phyloP scores from a whole-genome alignment of 2,113 vertebrate genomes.

The Bujurquina vittata region DNA sequence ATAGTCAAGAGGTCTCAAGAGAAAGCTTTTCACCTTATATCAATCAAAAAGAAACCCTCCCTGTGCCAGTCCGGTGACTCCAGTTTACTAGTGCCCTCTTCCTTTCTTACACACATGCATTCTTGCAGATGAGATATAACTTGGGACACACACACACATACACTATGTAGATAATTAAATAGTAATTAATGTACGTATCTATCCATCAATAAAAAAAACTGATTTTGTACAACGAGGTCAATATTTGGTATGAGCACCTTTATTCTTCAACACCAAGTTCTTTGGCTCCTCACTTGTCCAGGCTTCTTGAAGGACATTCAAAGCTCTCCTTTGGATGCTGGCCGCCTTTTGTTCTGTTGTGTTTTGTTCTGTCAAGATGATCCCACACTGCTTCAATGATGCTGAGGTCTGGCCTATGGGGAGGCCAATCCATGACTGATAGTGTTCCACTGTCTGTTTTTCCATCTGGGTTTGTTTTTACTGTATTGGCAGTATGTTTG shows the following conservation, averaged over 20 bases:
- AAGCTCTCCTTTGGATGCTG: not conserved
- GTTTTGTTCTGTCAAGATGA: not conserved
- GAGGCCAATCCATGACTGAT: no score
- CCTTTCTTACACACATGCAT: constrained; percentile 9
- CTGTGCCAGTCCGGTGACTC: constrained; percentile 5
- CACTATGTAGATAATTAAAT: not conserved
- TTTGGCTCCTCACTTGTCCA: not conserved
- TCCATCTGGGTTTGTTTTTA: no score
- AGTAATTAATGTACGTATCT: not conserved
- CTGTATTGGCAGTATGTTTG: no score
- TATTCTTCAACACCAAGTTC: not conserved
- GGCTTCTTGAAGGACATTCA: not conserved
- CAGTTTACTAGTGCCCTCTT: constrained; percentile 5
- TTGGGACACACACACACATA: constrained; percentile 10
- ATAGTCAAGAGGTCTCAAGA: constrained; percentile 36
- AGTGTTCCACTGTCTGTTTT: no score
- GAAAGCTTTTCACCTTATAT: constrained; percentile 47
- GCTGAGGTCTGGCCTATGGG: not conserved
- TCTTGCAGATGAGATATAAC: constrained; percentile 31
- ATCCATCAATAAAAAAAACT: no score
- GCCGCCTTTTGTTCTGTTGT: not conserved
- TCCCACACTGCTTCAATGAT: not conserved
- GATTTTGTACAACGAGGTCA: no score
- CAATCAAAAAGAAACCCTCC: constrained; percentile 25
- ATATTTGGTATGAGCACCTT: no score